phyloP scores from a whole-genome alignment of 2,888 invertebrate genomes.

The Bellardia pandia region DNA sequence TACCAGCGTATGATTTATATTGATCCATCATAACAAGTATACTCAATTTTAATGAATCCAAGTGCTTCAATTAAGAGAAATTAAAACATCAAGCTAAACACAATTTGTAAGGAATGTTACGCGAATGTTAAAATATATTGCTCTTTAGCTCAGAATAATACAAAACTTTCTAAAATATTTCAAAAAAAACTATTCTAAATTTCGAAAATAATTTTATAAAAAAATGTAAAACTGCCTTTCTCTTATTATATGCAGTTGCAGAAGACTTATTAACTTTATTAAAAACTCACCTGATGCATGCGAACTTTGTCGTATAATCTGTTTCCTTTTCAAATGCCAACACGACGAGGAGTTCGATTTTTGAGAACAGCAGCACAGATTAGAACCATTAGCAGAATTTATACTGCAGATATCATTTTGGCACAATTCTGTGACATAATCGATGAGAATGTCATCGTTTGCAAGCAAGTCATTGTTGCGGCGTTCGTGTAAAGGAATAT shows the following conservation, averaged over 20 bases:
- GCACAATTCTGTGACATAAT: slow-evolving; percentile 51
- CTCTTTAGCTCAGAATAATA: no score
- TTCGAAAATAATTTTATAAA: no score
- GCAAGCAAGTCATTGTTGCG: slow-evolving; percentile 48
- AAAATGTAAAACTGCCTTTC: no score
- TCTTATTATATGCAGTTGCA: not conserved
- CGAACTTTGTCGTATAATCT: slow-evolving; percentile 75
- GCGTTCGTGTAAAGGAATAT: slow-evolving; percentile 70
- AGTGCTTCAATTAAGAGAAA: no score
- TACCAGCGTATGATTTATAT: no score
- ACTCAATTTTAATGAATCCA: no score
- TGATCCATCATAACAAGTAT: no score
- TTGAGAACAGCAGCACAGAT: slow-evolving; percentile 76
- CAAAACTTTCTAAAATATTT: no score
- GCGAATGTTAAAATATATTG: no score
- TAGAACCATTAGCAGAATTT: slow-evolving; percentile 34
- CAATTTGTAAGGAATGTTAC: no score
- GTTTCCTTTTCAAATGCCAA: slow-evolving; percentile 75
- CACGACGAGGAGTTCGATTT: slow-evolving; percentile 70
- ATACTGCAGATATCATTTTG: slow-evolving; percentile 59
- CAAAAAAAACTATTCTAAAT: no score
- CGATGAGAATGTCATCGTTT: slow-evolving; percentile 46
- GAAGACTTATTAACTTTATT: not conserved
- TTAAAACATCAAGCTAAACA: no score
- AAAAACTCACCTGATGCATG: slow-evolving; percentile 74